Evolutionary conservation across 1,140 invertebrate genomes (phyloP).

Genomic region (Papilio machaon): DNA sequence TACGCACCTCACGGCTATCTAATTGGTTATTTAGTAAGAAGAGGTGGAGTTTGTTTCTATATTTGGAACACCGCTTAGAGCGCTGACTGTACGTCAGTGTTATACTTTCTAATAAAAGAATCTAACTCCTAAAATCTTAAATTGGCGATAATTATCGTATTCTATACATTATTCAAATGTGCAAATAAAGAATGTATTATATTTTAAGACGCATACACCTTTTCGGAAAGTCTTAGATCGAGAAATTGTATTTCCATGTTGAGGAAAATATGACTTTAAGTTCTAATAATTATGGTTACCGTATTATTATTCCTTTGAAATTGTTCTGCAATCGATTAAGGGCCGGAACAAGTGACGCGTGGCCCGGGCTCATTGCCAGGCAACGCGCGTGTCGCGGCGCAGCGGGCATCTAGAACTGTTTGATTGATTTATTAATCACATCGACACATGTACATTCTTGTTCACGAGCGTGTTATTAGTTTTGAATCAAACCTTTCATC

Average conservation of each 20-base stretch:
- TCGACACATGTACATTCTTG: slow-evolving; percentile 22
- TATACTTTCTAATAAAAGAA: neutral
- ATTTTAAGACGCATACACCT: too few species aligned
- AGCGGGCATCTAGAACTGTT: neutral
- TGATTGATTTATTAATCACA: slow-evolving; percentile 32
- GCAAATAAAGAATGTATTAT: too few species aligned
- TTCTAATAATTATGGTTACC: neutral
- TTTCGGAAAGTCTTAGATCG: too few species aligned
- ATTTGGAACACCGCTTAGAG: too few species aligned
- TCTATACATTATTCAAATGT: too few species aligned
- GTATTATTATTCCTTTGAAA: neutral
- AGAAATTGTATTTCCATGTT: neutral
- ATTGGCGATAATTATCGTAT: neutral
- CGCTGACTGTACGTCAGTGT: neutral
- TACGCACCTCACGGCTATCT: too few species aligned
- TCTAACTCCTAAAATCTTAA: neutral
- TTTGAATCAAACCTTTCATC: slow-evolving; percentile 9
- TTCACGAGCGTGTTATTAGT: slow-evolving; percentile 6
- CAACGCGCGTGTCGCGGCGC: neutral
- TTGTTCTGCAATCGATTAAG: neutral
- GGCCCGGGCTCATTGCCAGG: slow-evolving; percentile 7
- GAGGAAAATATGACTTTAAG: neutral
- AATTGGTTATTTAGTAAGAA: too few species aligned
- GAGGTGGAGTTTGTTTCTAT: too few species aligned
- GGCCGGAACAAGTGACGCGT: slow-evolving; percentile 21